Evolutionary conservation across 2,888 invertebrate genomes (phyloP), one percentile per base, ranked within the genome.

Genomic region (Pseudeuparius sepicola): DNA sequence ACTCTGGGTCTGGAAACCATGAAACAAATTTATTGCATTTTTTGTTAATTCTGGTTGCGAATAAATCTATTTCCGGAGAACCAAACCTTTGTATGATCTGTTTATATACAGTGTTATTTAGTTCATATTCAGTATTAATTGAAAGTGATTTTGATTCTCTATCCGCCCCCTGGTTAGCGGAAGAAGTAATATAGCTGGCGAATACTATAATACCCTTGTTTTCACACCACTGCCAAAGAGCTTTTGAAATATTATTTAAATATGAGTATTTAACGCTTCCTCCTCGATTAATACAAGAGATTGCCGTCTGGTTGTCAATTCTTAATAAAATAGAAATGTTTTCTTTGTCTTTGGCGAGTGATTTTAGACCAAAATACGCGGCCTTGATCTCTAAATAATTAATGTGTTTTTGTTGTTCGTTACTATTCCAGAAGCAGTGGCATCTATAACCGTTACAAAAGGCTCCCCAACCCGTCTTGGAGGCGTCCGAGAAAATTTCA

Each of bases 401-500:
- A 13, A 45, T 46, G 20, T 47, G 46, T 2, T n/a, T 12, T 3
- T 13, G 11, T 11, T 24, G 7, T 25, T 49, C 48, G 4, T 11
- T 5, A 2, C 36, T 24, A 12, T 34, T 32, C 49, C 49, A 51
- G 4, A 27, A 37, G 1, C 50, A 48, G 14, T 41, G 36, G 24
- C 41, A 36, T 14, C 18, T 39, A 9, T 31, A 14, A 17, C 29
- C 31, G n/a, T 37, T 14, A 28, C 43, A 46, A 26, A 20, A 24
- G 7, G 36, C 42, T 7, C 48, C 46, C 47, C 47, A 47, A 3
- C 47, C 50, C 6, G 44, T 40, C 9, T 13, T 24, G 10, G 49
- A 50, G 7, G 49, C 46, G 36, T 50, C 50, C 12, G 46, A 35
- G 15, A 40, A 51, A 23, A 51, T 47, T 37, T 47, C 46, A 13